A percentile compares a stretch with the other conserved stretches of the same genome.
These are phyloP conservation scores for Megastigmus dorsalis DNA, from an alignment of 2,888 invertebrate species.

Conservation along the genomic window DNA sequence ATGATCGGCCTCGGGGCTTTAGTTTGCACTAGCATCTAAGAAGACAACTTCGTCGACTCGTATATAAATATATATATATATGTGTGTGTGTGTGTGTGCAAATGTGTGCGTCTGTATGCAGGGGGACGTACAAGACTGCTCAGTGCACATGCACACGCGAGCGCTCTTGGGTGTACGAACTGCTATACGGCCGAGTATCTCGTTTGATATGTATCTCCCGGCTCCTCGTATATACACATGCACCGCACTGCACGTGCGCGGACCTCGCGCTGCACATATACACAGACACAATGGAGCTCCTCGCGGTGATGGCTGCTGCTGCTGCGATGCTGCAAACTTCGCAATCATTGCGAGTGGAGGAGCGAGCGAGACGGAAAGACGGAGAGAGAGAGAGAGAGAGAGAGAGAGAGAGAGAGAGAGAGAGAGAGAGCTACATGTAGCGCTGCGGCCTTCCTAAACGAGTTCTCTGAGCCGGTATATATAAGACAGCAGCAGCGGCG, in stretches of 20 bases:
- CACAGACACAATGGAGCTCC: no score
- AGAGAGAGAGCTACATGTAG: constrained; percentile 1
- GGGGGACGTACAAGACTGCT: no score
- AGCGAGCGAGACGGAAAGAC: constrained; percentile 1
- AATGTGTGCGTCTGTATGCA: no score
- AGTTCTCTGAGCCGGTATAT: constrained; percentile 32
- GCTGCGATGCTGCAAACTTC: constrained; percentile 13
- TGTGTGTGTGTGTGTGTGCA: no score
- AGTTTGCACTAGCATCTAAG: no score
- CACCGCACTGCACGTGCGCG: no score
- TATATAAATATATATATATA: no score
- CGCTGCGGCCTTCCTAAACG: constrained; percentile 34
- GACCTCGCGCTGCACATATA: no score
- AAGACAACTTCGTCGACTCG: no score
- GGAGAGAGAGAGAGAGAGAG: background rate
- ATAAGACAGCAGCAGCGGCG: background rate
- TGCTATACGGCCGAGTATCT: background rate
- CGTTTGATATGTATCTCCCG: constrained; percentile 35
- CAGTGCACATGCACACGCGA: background rate
- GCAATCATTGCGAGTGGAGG: constrained; percentile 33
- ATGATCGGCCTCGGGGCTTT: constrained; percentile 11
- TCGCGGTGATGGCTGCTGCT: no score
- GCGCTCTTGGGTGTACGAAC: no score
- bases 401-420: background rate
- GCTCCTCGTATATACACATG: no score